Percentiles rank a stretch among this genome's conserved stretches.
Evolutionary conservation across 2,797 vertebrate genomes (phyloP).

Genomic region (Darevskia nairensis): DNA sequence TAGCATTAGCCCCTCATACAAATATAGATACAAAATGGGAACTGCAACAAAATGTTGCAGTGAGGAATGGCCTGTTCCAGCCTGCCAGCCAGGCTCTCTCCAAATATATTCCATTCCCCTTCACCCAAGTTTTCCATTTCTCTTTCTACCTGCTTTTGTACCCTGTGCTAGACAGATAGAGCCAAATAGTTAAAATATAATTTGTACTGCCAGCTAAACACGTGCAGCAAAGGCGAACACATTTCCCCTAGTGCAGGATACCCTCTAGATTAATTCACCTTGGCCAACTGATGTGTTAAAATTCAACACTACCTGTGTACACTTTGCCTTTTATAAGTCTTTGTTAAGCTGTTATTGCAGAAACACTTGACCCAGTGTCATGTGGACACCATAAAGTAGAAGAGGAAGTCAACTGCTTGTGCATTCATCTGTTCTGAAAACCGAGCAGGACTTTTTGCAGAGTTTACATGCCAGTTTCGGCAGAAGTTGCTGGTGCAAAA

Average conservation of each 20-base stretch:
- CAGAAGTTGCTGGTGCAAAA: not conserved
- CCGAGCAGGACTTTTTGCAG: not conserved
- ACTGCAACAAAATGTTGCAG: no score
- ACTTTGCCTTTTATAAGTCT: conserved; percentile 17
- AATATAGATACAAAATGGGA: no score
- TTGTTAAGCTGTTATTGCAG: rapidly evolving
- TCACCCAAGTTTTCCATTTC: no score
- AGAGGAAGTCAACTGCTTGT: not conserved
- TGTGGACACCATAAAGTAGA: not conserved
- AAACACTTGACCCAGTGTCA: conserved; percentile 15
- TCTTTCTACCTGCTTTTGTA: not conserved
- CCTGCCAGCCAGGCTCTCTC: no score
- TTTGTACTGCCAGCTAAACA: not conserved
- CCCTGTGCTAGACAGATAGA: not conserved
- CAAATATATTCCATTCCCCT: no score
- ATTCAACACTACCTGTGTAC: not conserved
- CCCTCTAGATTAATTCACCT: conserved; percentile 22
- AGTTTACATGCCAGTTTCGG: not conserved
- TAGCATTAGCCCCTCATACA: no score
- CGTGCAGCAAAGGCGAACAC: not conserved
- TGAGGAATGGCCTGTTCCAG: no score
- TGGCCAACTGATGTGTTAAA: conserved; percentile 37
- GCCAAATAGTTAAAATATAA: not conserved
- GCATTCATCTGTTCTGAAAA: not conserved
- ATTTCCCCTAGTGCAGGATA: not conserved